phyloP scores from a whole-genome alignment of 2,113 vertebrate species.

The Passerina amoena region DNA sequence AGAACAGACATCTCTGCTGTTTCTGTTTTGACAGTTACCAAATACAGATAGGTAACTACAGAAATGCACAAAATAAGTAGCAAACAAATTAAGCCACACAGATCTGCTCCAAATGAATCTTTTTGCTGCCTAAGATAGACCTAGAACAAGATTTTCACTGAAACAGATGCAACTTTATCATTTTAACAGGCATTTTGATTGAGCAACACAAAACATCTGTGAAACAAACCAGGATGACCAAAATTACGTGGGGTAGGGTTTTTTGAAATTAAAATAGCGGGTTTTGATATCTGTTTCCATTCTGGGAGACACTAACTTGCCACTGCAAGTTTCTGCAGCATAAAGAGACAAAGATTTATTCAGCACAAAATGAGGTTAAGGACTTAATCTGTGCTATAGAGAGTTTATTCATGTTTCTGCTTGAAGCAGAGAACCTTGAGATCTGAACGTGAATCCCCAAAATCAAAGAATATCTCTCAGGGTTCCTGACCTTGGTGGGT shows the following conservation, averaged over 20 bases:
- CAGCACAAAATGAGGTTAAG: neutral
- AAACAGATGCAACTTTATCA: neutral
- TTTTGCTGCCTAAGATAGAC: neutral
- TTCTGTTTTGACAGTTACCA: neutral
- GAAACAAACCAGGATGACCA: neutral
- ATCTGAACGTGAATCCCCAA: neutral
- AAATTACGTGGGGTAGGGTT: neutral
- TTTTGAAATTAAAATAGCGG: neutral
- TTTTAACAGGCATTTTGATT: neutral
- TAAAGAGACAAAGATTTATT: neutral
- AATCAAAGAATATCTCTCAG: neutral
- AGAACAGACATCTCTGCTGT: neutral
- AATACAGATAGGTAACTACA: neutral
- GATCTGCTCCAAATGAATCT: neutral
- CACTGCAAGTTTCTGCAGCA: neutral
- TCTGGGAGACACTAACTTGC: neutral
- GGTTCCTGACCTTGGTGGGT: neutral
- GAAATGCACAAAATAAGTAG: neutral
- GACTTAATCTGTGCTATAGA: neutral
- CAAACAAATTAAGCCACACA: neutral
- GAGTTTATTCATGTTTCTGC: neutral
- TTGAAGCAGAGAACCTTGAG: neutral
- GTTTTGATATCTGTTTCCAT: neutral
- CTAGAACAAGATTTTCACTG: neutral
- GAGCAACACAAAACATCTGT: neutral